Base-by-base conservation (phyloP, 2,113 vertebrate genomes). In the Gulo gulo region DNA sequence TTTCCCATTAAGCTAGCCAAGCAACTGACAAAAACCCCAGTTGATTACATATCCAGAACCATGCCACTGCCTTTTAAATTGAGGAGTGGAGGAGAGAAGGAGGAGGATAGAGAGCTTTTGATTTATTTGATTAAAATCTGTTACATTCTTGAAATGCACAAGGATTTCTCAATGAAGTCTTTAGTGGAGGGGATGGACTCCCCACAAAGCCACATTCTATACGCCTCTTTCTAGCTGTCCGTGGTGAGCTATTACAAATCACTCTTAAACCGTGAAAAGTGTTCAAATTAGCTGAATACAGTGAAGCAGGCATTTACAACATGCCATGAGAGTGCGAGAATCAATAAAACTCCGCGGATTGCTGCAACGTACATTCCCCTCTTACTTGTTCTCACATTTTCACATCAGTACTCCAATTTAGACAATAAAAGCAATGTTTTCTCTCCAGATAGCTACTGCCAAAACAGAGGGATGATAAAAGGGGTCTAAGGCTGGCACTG, bases 11-110 rank as follows among this genome's bases (percentile, higher is more conserved):
- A 96, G 86, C 73, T 85, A 94, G 88, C 93, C 73, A 96, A 88
- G 74, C 83, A 96, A 76, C 91, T 94, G 93, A 97, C 67, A 95
- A 92, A 61, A 61, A 61, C 78, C 24, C 73, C 57, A 47, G 79
- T 26, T 97, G 89, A 95, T 97, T 93, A 79, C 86, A 82, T 92
- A 91, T 84, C 96, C 96, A 95, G 93, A 96, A 65, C 36, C 65
- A 26, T 10, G 42, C 34, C 42, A 14, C 20, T 94, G 73, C n/a
- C 24, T 57, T 97, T 15, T 55, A 80, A 84, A 93, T 1, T 81
- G n/a, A 90, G 61, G 39, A 91, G 36, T 78, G 63, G 45, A 80
- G 74, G 87, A 36, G 76, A 82, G 47, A n/a, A 81, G 45, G 69
- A 78, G 47, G 55, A 78, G 52, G 24, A 34, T 26, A 63, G 50